Evolutionary conservation across 2,888 invertebrate species (phyloP), one percentile per base, ranked within the genome.

Genomic region (Sussaba pulchella): DNA sequence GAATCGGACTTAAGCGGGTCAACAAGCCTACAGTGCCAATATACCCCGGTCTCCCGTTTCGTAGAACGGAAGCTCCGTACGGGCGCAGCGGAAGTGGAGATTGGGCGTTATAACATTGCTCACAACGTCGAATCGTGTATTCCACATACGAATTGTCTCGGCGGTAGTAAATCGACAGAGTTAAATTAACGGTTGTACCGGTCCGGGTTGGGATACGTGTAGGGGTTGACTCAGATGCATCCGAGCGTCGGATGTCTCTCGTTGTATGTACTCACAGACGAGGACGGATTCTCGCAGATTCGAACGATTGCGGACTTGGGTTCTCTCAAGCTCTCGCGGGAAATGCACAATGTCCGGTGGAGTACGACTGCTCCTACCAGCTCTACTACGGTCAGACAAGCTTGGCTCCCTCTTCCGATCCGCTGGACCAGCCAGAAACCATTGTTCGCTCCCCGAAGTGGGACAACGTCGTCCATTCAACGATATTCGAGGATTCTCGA

Each of bases 101-200:
- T 52, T 52, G n/a, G n/a, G 52, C 24, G 5, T 52, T 52, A 52
- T 52, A 52, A 52, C 52, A 52, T 21, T 9, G 52, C 12, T 52
- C 12, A 19, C 50, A n/a, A 57, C 39, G 75, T 75, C 26, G 26
- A 6, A 67, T 36, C 19, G 74, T 36, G 43, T 74, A 52, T 63
- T 39, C 39, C 39, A 57, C 39, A 61, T 70, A 45, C 24, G 69
- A 61, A 41, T 66, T 31, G 39, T 14, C 63, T 31, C 17, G 26
- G 63, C 52, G 17, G 71, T 71, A 52, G 79, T 76, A 76, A 84
- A 84, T 84, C 79, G 79, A 70, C 70, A 24, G 81, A 80, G 81
- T 82, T 80, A 76, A 82, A 84, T 84, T 82, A 84, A 84, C 78
- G 75, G 74, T 61, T 69, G 61, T 47, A 43, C 26, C 45, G 67